Evolutionary conservation across 2,797 vertebrate species (phyloP).

Genomic region (Acipenser ruthenus): DNA sequence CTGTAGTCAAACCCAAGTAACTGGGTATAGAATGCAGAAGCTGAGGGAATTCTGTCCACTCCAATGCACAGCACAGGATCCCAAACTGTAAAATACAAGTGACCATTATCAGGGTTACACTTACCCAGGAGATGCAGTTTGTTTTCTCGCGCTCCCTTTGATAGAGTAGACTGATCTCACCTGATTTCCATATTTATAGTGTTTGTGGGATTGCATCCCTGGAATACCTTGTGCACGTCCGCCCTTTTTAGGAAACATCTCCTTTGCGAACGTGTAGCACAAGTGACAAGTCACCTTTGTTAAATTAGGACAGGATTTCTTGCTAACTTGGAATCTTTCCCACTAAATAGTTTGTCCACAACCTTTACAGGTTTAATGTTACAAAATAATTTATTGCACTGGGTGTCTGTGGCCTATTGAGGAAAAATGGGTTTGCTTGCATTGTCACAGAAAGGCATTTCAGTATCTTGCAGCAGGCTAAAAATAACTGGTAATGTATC

Average conservation of each 20-base stretch:
- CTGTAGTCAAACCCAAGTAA: too few species aligned
- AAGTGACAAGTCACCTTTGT: constrained; percentile 15
- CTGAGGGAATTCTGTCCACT: background rate
- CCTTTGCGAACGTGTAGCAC: constrained; percentile 19
- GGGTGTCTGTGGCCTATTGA: background rate
- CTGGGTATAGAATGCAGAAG: too few species aligned
- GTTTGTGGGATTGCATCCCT: constrained; percentile 18
- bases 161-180: constrained; percentile 20
- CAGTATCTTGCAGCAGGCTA: constrained; percentile 18
- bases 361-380: background rate
- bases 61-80: too few species aligned
- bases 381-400: background rate
- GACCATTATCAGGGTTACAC: constrained; percentile 1
- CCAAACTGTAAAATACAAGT: too few species aligned
- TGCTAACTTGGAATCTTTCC: constrained; percentile 21
- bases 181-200: constrained; percentile 19
- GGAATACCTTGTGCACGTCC: constrained; percentile 2
- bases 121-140: constrained; percentile 10
- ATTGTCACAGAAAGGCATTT: background rate
- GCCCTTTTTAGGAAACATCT: constrained; percentile 24
- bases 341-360: constrained; percentile 8
- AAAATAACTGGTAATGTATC: constrained; percentile 13
- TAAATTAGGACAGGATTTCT: constrained; percentile 28
- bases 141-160: constrained; percentile 9
- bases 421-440: background rate